Evolutionary conservation across 2,888 invertebrate species (phyloP), one percentile per base, ranked within the genome.

Genomic region (Pammene fasciana): DNA sequence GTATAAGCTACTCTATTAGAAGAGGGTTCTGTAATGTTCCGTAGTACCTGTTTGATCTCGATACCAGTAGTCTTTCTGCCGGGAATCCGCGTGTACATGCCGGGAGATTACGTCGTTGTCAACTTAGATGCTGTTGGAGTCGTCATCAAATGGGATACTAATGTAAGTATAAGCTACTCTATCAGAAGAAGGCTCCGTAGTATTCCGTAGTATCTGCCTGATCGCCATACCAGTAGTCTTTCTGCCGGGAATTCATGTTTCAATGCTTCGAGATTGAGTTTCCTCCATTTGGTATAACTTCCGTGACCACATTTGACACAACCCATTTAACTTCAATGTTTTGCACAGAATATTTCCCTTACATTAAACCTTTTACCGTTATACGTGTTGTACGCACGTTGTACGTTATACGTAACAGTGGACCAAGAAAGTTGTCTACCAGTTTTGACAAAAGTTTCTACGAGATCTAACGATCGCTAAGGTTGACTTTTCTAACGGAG

Each of bases 101-200:
- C 95, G 9, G 95, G 95, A 0, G 95, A 95, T 79, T 94, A 94
- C 76, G 93, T 97, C 1, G 88, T 95, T 14, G 92, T 97, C 43
- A 93, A 94, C 57, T 87, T 97, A 71, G 96, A 96, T 74, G 90
- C 94, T 0, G 84, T 94, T 2, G 96, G 96, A 0, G 85, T 96
- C 26, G 93, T 94, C 41, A 77, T 98, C 65, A 94, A 95, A 73
- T 98, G 98, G 98, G 97, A 98, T 81, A 94, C 94, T 8, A 89
- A 94, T 80, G 95, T 95, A 81, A 86, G 88, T 76, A 0, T 38
- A 43, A 5, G 1, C 43, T 43, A 6, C 38, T 9, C 5, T 36
- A 6, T 5, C 5, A 94, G 94, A 94, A 77, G 90, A 92, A 56
- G 94, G 94, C 0, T 89, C 93, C 0, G 89, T 95, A 1, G 77